phyloP scores from a whole-genome alignment of 2,113 vertebrate species.

The Leuciscus idus region DNA sequence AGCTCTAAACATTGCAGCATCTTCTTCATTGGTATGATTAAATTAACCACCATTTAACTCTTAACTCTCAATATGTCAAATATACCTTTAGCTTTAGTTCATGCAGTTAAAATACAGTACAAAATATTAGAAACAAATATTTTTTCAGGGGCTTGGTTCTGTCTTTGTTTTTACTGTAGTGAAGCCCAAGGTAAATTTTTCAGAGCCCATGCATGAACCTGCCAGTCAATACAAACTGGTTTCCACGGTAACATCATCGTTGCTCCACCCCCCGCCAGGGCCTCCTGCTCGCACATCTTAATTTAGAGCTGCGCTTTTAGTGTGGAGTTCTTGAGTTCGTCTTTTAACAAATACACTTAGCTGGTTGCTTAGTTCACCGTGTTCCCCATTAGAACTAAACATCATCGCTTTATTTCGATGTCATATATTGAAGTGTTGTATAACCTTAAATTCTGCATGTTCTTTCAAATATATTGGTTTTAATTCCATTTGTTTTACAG shows the following conservation, averaged over 20 bases:
- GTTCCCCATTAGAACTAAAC: not conserved
- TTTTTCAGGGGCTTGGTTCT: not conserved
- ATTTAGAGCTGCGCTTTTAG: not conserved
- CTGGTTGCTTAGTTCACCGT: not conserved
- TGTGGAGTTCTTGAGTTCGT: not conserved
- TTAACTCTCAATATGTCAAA: not conserved
- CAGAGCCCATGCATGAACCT: not conserved
- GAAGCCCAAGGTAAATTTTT: not conserved
- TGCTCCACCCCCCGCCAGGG: not conserved
- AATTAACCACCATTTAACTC: not conserved
- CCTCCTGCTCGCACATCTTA: not conserved
- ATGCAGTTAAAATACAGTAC: not conserved
- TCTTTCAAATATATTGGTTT: not conserved
- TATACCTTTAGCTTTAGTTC: not conserved
- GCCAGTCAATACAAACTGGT: not conserved
- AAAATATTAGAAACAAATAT: not conserved
- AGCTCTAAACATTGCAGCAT: not conserved
- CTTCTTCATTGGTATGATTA: not conserved
- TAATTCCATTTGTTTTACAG: conserved; percentile 67
- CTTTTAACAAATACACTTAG: not conserved
- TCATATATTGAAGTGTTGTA: not conserved
- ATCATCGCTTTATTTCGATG: not conserved
- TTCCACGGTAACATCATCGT: conserved; percentile 27
- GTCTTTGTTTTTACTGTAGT: not conserved
- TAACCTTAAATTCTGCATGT: not conserved